Evolutionary conservation across 1,140 invertebrate species (phyloP), one percentile per base, ranked within the genome.

Genomic region (Psix sp.): DNA sequence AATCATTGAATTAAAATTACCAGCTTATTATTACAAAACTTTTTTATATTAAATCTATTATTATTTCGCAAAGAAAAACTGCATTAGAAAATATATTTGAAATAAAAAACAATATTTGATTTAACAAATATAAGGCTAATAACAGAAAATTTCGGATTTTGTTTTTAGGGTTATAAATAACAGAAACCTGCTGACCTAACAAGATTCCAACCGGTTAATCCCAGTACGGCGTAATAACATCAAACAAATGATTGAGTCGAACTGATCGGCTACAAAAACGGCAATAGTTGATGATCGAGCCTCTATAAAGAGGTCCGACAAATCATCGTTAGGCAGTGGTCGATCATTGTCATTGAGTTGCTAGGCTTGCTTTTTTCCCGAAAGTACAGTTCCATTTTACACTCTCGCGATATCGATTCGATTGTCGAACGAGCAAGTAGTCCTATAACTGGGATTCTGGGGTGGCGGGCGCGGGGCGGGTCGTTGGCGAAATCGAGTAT

Each of bases 321-420:
- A 62, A 62, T 49, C 45, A 62, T 60, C 45, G 9, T 40, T 48
- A 24, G 26, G 51, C 45, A 51, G 18, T 29, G 54, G 33, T 21
- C n/a, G 26, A 59, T 59, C 43, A 39, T 38, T 59, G 15, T 11
- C 18, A 10, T 56, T 18, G 3, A 31, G 17, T 40, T 29, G 17
- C n/a, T 56, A 14, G 24, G 15, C 4, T 33, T 24, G 4, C 17
- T 7, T 16, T 57, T 56, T 35, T 7, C 6, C 26, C 7, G 6
- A 35, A 35, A 35, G 18, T 21, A 3, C 17, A 33, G 36, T 63
- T 59, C 16, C 46, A 45, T 52, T 68, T 59, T 52, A 59, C 66
- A 60, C 48, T n/a, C n/a, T 24, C 39, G 52, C 42, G 71, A 59
- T 74, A 74, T 67, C 71, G 71, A 67, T 74, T 74, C 56, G 71